Evolutionary conservation across 1,140 invertebrate species (phyloP).

Genomic region (Drosophila malerkotliana): DNA sequence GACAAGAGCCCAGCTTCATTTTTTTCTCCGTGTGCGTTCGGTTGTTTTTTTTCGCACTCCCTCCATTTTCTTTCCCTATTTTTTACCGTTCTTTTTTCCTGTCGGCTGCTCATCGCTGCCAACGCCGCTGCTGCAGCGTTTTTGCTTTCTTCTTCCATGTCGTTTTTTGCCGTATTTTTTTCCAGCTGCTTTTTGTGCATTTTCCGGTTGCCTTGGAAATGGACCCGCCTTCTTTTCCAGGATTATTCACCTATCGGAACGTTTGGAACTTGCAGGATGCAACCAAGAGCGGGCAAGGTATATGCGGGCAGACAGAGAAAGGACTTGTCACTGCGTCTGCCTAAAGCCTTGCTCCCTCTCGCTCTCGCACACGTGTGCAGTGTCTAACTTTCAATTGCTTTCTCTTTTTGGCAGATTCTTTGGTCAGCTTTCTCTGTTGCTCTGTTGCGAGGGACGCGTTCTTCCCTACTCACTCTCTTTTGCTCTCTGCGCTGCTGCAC

Average conservation of each 20-base stretch:
- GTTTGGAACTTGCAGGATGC: conserved; percentile 55
- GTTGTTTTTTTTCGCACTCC: conserved; percentile 5
- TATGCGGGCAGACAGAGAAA: conserved; percentile 15
- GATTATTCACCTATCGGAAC: conserved; percentile 65
- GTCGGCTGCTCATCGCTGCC: conserved; percentile 26
- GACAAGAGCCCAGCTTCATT: conserved; percentile 38
- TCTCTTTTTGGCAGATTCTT: conserved; percentile 3
- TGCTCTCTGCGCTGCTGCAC: conserved; percentile 21
- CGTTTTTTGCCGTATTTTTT: conserved; percentile 26
- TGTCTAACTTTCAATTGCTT: conserved; percentile 6
- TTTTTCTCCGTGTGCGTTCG: conserved; percentile 7
- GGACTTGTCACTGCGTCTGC: conserved; percentile 27
- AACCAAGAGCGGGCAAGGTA: conserved; percentile 34
- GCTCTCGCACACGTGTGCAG: conserved; percentile 21
- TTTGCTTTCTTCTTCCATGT: conserved; percentile 19
- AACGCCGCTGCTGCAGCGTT: conserved; percentile 33
- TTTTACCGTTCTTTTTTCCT: conserved; percentile 35
- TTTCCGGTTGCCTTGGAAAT: conserved; percentile 70
- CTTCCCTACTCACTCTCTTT: conserved; percentile 12
- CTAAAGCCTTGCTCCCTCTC: conserved; percentile 7
- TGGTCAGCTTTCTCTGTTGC: neutral
- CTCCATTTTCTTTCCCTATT: conserved; percentile 1
- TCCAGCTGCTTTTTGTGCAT: conserved; percentile 52
- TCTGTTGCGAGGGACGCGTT: conserved; percentile 3
- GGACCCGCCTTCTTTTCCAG: conserved; percentile 78